Evolutionary conservation across 2,797 vertebrate genomes (phyloP), one percentile per base, ranked within the genome.

Genomic region (Loriculus beryllinus): DNA sequence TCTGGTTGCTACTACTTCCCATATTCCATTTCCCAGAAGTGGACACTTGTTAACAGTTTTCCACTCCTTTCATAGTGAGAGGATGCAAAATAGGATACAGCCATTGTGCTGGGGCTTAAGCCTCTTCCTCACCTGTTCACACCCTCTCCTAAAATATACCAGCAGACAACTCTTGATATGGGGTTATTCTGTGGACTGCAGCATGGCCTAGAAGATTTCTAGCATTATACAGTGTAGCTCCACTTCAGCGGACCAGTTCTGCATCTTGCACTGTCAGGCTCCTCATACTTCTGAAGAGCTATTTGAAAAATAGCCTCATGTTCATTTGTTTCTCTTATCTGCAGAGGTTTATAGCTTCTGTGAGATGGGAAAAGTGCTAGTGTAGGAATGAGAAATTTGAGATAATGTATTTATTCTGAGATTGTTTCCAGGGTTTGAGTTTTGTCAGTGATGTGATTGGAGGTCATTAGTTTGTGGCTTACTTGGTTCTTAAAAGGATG

Each of bases 111-210:
- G 43, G 56, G 56, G 28, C 40, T 70, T 76, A 40, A 45, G 52
- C n/a, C 29, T 88, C 80, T 92, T 37, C 45, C 56, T 80, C 64
- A 17, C 37, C 8, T 74, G 54, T 84, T 35, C 42, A 22, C 7
- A 15, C 15, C 8, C 25, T 81, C 23, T 75, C 25, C 29, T 42
- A 42, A 81, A 78, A 33, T 28, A 33, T 6, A 21, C 15, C 20
- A 39, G 15, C 0, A 0, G 51, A 20, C 28, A 52, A 0, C 29
- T 88, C 62, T 43, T 47, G 6, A 18, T 57, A 37, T 18, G 28
- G 17, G 11, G 6, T 77, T 71, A 8, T 77, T 86, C 45, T 86
- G 52, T 91, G 82, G 19, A 21, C 22, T 74, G 8, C 52, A 45
- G 19, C 22, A 12, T 48, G 56, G 33, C 43, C 59, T 79, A 16